phyloP scores from a whole-genome alignment of 2,113 vertebrate genomes.

The Gallinago paraguaiae region DNA sequence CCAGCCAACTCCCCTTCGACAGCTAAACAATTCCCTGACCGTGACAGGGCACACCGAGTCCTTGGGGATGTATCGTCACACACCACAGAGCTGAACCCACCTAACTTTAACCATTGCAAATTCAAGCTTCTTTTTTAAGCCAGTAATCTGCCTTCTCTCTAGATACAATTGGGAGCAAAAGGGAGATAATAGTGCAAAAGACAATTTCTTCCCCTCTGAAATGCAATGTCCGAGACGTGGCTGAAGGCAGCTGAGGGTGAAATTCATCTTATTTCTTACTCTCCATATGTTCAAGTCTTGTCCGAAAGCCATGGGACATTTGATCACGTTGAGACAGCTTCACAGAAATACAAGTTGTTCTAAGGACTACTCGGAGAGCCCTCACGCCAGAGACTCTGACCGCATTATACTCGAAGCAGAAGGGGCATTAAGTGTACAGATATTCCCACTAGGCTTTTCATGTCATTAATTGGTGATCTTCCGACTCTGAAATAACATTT shows the following conservation, averaged over 20 bases:
- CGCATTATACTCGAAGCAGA: not conserved
- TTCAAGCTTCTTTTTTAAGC: not conserved
- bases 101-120: not conserved
- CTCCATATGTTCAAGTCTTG: not conserved
- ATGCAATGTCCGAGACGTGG: not conserved
- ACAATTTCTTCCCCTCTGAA: not conserved
- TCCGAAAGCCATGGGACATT: not conserved
- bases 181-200: not conserved
- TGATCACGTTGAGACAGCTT: not conserved
- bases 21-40: not conserved
- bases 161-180: not conserved
- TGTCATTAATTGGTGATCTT: conserved; percentile 78
- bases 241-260: not conserved
- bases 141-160: not conserved
- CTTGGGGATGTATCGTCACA: not conserved
- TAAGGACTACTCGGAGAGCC: not conserved
- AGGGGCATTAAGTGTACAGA: conserved; percentile 55
- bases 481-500: conserved; percentile 75
- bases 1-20: not conserved
- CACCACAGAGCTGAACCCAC: not conserved
- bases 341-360: not conserved
- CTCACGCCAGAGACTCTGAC: not conserved
- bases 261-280: not conserved
- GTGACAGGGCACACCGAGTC: not conserved
- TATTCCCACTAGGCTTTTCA: conserved; percentile 70